Base-by-base conservation (phyloP, 2,113 vertebrate genomes). In the Antechinus stuartii region DNA sequence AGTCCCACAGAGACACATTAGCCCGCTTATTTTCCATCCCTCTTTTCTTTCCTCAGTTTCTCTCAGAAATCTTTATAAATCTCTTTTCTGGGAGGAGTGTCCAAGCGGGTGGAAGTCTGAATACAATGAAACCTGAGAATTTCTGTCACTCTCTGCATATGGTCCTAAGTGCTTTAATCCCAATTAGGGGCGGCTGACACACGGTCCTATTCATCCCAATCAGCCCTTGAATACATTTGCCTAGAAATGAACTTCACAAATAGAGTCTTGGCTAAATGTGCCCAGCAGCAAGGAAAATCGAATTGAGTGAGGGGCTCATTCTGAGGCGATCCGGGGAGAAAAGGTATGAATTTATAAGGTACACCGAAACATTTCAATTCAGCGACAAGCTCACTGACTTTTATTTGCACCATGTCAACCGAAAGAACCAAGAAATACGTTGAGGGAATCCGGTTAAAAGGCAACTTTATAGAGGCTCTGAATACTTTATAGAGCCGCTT, bases 101-200 rank as follows among this genome's bases (percentile, higher is more conserved):
- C 98, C 97, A 94, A 98, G 98, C 99, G 99, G 99, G 99, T 99
- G 99, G 99, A 99, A 99, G 98, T 99, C 99, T 97, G 98, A 98
- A 98, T 98, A 99, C 99, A 99, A 99, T 99, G 99, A 99, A 99
- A 99, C 98, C 99, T 99, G 99, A 99, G 99, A 99, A 99, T 99
- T 99, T 99, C 99, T 99, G 99, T 99, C 99, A 99, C 99, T 99
- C 98, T 99, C 98, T 99, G 99, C 99, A 99, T 99, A 99, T 99
- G 99, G 99, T 99, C 99, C 98, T 99, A 99, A 99, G 99, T 99
- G 99, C 99, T 99, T 99, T 99, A 99, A 99, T 99, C 99, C 99
- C 99, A 99, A 99, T 99, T 99, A 99, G 99, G 99, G 99, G 99
- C 99, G 99, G 99, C 99, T 99, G 99, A 99, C 99, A 99, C 99